Evolutionary conservation across 1,140 invertebrate genomes (phyloP), one percentile per base, ranked within the genome.

Genomic region (Nomia melanderi): DNA sequence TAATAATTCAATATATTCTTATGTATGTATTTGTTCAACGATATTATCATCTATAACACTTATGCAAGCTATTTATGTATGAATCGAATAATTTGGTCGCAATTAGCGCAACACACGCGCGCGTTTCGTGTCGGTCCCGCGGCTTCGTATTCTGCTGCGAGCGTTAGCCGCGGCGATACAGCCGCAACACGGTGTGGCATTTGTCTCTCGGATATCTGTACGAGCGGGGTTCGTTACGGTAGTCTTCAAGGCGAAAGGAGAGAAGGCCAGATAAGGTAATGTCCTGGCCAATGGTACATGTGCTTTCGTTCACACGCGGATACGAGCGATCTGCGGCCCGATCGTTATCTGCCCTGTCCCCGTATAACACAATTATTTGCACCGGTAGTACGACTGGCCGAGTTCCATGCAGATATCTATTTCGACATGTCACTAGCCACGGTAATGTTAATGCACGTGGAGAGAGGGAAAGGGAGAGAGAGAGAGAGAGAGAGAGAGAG

Each of bases 331-430:
- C 72, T n/a, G 60, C 60, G 50, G 41, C 59, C 36, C 59, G 82
- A 83, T 82, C 81, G 56, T 83, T 82, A 83, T 83, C 82, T 83
- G 67, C 69, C 75, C 36, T 76, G 82, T 69, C 79, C 70, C 74
- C 44, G 67, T 84, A 83, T 76, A 83, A 82, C 82, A 82, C 77
- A 79, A 84, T 87, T 87, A 87, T 87, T 84, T 84, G 79, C 79
- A 69, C 60, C 59, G 73, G 56, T 80, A 67, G 79, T 78, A 86
- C 71, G 69, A 82, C 71, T 41, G 60, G 70, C 27, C 62, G 64
- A 62, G 76, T 44, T 41, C 50, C 59, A 83, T 83, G 81, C 54
- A 83, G 81, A 82, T 83, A 76, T 71, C 54, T 57, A 62, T 57
- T 76, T 47, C 77, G 66, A 82, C 81, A 56, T 79, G 81, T 62